Evolutionary conservation across 2,113 vertebrate genomes (phyloP), one percentile per base, ranked within the genome.

Genomic region (Oncorhynchus keta): DNA sequence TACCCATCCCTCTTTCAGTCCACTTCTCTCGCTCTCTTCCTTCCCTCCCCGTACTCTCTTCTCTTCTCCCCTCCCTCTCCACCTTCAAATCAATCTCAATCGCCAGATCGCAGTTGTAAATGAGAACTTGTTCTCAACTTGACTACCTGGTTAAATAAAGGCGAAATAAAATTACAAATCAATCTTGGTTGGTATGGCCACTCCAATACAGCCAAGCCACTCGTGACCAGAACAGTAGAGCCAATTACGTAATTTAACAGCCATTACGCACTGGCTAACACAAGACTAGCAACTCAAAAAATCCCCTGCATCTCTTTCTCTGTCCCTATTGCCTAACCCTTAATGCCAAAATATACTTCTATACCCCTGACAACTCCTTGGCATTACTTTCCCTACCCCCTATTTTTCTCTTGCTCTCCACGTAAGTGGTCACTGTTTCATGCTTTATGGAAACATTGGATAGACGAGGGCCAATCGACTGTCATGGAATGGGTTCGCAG

Each of bases 221-320:
- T 92, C 84, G 90, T 81, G 74, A 82, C 76, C 28, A 18, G 79
- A 69, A 84, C 83, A 89, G 85, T 87, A 86, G 84, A 76, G 78
- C 76, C 84, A 89, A 87, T 92, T 90, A 93, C 89, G 84, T 84
- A 72, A 92, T 89, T 90, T 83, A 87, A 85, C 72, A 39, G 87
- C 77, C 84, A 85, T 91, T 88, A 86, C 84, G 80, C 85, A 84
- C 84, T 28, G 81, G 84, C 90, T 90, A 90, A 91, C 90, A 89
- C 85, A 89, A 87, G 82, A 89, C 89, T 90, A 88, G 72, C 67
- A 72, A 71, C 80, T 84, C 78, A 86, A 65, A 76, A 26, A 62
- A 70, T 49, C 64, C 70, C 64, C 45, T 65, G 61, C 9, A 3
- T 24, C 55, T 28, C 35, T 14, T 74, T 70, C 74, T 35, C 6